A percentile compares a stretch with the other conserved stretches of the same genome.
Evolutionary conservation across 92 coral and sea anemone genomes (phyloP).

Genomic region (Umimayanthus kanabou): DNA sequence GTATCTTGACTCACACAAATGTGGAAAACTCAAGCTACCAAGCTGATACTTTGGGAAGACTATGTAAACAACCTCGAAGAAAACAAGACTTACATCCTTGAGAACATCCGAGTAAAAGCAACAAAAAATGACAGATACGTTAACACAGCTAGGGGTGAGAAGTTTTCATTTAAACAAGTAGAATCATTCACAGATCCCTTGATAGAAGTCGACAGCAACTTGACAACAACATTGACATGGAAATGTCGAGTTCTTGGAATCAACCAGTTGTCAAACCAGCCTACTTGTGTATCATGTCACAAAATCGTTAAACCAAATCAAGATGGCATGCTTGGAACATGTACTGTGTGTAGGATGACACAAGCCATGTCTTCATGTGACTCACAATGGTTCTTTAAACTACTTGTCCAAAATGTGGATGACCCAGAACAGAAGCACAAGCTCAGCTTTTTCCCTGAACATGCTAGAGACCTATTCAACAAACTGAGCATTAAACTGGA

Average conservation of each 20-base stretch:
- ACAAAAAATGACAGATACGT: slow-evolving; percentile 15
- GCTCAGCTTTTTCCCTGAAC: neutral
- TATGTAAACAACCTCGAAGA: neutral
- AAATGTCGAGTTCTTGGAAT: neutral
- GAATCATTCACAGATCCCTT: neutral
- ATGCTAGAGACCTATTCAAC: neutral
- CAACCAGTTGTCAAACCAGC: neutral
- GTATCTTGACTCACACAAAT: neutral
- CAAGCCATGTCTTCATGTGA: neutral
- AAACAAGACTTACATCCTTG: slow-evolving; percentile 13
- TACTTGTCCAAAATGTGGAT: neutral
- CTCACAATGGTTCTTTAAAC: neutral
- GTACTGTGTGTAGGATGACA: neutral
- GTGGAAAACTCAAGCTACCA: slow-evolving; percentile 31
- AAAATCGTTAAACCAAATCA: neutral
- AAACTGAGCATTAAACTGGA: neutral
- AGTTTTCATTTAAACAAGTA: neutral
- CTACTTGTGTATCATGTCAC: neutral
- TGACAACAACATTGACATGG: neutral
- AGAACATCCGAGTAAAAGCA: slow-evolving; percentile 24
- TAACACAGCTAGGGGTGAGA: slow-evolving; percentile 42
- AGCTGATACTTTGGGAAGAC: slow-evolving; percentile 19
- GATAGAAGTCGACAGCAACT: neutral
- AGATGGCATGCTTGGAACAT: neutral
- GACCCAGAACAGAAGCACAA: neutral